Conservation (phyloP, 2,888 invertebrate species). For the Agrochola litura region DNA sequence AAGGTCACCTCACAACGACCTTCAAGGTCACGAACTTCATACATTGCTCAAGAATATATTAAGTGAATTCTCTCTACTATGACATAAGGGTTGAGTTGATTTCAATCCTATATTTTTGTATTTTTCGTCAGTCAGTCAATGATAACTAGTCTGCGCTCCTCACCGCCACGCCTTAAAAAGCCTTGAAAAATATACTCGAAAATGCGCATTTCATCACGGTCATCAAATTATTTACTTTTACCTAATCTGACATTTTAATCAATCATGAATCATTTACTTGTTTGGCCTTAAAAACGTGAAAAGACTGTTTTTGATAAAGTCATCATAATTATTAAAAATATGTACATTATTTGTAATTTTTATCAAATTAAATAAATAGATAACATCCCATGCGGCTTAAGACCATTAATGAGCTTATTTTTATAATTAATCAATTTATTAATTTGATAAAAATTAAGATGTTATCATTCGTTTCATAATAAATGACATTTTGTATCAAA, state of each 20-base stretch:
- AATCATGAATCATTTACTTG: constrained; percentile 46
- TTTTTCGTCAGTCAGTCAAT: constrained; percentile 44
- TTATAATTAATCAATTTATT: constrained; percentile 32
- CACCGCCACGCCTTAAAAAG: constrained; percentile 22
- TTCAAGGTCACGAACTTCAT: constrained; percentile 45
- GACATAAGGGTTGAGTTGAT: constrained; percentile 56
- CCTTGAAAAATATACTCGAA: constrained; percentile 16
- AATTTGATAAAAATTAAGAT: constrained; percentile 32
- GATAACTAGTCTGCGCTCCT: constrained; percentile 52
- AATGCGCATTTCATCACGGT: constrained; percentile 5
- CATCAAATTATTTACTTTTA: constrained; percentile 5
- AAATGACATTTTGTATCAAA: constrained; percentile 39
- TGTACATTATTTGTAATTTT: constrained; percentile 17
- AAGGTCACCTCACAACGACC: constrained; percentile 48
- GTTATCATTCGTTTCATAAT: constrained; percentile 28
- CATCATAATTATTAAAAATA: constrained; percentile 38
- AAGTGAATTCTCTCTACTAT: constrained; percentile 68
- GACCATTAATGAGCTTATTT: constrained; percentile 20
- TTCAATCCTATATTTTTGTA: constrained; percentile 58
- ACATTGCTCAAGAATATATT: constrained; percentile 76
- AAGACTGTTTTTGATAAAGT: constrained; percentile 68
- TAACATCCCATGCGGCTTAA: neutral
- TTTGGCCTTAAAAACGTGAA: constrained; percentile 72
- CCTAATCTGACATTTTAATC: constrained; percentile 20
- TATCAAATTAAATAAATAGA: constrained; percentile 35